These are phyloP conservation scores for Clarias macrocephalus DNA, from an alignment of 2,113 vertebrate species.

Conservation along the genomic window DNA sequence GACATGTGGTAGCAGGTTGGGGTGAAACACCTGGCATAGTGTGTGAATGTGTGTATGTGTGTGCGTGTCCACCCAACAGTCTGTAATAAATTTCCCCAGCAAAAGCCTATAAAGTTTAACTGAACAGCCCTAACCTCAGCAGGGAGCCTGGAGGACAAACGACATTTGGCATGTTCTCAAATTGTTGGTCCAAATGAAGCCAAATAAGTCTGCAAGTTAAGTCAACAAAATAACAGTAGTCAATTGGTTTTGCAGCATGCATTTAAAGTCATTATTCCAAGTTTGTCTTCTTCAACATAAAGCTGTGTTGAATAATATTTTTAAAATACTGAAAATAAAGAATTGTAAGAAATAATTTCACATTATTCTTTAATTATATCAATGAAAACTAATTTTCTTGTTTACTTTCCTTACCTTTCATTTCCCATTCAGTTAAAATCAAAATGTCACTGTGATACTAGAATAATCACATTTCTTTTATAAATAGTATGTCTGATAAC, in stretches of 20 bases:
- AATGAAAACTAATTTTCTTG: neutral
- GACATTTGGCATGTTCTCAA: conserved; percentile 69
- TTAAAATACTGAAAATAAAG: conserved; percentile 15
- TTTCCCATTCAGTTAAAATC: neutral
- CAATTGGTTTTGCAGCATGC: neutral
- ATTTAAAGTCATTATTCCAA: neutral
- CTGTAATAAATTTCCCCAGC: conserved; percentile 75
- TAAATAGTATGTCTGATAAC: conserved; percentile 43
- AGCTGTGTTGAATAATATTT: neutral
- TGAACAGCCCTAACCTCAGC: conserved; percentile 63
- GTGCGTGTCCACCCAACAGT: conserved; percentile 60
- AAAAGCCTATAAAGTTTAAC: conserved; percentile 68
- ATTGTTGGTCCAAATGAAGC: conserved; percentile 63
- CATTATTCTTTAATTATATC: neutral
- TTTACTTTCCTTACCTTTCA: neutral
- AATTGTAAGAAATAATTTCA: neutral
- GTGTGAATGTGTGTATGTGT: conserved; percentile 27
- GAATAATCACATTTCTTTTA: neutral
- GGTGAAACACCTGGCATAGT: conserved; percentile 56
- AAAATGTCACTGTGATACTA: neutral
- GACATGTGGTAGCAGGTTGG: conserved; percentile 53
- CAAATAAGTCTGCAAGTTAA: conserved; percentile 49
- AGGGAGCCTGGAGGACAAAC: conserved; percentile 61
- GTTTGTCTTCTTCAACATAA: neutral
- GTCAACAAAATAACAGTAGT: conserved; percentile 13